These are phyloP conservation scores for Pipistrellus pygmaeus DNA, from an alignment of 2,797 vertebrate genomes.

Conservation along the genomic window DNA sequence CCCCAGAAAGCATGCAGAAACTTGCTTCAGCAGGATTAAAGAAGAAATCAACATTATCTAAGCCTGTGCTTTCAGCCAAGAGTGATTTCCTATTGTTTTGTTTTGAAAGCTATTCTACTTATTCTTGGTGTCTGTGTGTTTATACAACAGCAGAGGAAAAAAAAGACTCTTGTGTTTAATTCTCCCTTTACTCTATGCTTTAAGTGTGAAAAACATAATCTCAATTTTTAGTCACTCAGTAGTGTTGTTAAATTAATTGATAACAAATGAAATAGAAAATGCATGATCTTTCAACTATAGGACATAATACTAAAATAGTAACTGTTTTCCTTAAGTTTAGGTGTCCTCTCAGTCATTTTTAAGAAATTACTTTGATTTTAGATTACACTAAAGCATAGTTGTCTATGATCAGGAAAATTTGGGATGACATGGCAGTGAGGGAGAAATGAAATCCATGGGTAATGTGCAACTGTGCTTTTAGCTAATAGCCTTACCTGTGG, in stretches of 20 bases:
- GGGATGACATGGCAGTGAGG: neutral
- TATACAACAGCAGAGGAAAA: slow-evolving; percentile 66
- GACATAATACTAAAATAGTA: neutral
- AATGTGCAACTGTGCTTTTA: neutral
- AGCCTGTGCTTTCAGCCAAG: slow-evolving; percentile 71
- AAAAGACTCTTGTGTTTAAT: slow-evolving; percentile 44
- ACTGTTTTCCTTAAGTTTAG: neutral
- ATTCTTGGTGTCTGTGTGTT: slow-evolving; percentile 75
- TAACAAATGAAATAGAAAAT: slow-evolving; percentile 48
- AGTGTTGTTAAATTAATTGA: slow-evolving; percentile 30
- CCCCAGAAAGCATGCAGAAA: slow-evolving; percentile 78
- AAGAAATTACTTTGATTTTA: neutral
- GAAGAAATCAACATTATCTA: slow-evolving; percentile 77
- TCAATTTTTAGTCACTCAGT: slow-evolving; percentile 48
- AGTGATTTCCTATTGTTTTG: slow-evolving; percentile 80
- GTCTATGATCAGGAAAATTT: neutral
- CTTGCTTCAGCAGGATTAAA: slow-evolving; percentile 83
- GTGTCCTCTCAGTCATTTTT: neutral
- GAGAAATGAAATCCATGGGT: neutral
- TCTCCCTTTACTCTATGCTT: slow-evolving; percentile 46
- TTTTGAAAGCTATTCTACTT: slow-evolving; percentile 75
- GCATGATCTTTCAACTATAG: slow-evolving; percentile 23
- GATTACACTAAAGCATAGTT: neutral
- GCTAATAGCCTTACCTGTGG: neutral
- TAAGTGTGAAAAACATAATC: slow-evolving; percentile 64